Percentiles rank a stretch among this genome's conserved stretches.
Conservation (phyloP, 1,140 invertebrate species). For the Trachymyrmex septentrionalis region DNA sequence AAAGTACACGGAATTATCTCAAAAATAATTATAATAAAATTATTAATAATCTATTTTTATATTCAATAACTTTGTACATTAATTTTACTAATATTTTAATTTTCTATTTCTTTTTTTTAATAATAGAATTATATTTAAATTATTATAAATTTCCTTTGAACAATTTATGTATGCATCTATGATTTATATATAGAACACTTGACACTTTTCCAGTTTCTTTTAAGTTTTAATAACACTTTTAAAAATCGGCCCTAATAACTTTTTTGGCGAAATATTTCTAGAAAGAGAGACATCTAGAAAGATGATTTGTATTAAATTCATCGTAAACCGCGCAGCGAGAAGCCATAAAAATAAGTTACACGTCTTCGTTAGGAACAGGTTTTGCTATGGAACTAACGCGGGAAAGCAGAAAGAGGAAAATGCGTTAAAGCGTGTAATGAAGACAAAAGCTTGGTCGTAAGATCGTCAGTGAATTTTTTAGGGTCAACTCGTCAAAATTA, state of each 20-base stretch:
- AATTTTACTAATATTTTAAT: constrained; percentile 4
- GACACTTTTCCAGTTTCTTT: not conserved
- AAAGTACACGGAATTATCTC: not conserved
- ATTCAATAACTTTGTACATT: not conserved
- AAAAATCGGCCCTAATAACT: not conserved
- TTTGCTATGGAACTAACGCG: constrained; percentile 16
- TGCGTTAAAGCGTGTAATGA: constrained; percentile 47
- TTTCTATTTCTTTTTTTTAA: not conserved
- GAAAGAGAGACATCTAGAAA: constrained; percentile 21
- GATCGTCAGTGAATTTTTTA: constrained; percentile 49
- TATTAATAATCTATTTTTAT: not conserved
- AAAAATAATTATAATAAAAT: not conserved
- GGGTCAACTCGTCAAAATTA: constrained; percentile 54
- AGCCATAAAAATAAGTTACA: constrained; percentile 49
- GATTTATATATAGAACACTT: not conserved
- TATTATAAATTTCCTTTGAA: constrained; percentile 8
- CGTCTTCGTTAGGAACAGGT: constrained; percentile 43
- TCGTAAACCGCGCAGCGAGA: constrained; percentile 24
- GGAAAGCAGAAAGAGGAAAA: constrained; percentile 26
- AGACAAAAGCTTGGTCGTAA: constrained; percentile 36
- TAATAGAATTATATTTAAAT: constrained; percentile 1
- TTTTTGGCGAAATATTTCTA: not conserved
- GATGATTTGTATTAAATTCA: constrained; percentile 28
- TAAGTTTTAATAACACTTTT: constrained; percentile 14
- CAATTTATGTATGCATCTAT: not conserved